Evolutionary conservation across 2,888 invertebrate species (phyloP), one percentile per base, ranked within the genome.

Genomic region (Psylliodes chrysocephalus): DNA sequence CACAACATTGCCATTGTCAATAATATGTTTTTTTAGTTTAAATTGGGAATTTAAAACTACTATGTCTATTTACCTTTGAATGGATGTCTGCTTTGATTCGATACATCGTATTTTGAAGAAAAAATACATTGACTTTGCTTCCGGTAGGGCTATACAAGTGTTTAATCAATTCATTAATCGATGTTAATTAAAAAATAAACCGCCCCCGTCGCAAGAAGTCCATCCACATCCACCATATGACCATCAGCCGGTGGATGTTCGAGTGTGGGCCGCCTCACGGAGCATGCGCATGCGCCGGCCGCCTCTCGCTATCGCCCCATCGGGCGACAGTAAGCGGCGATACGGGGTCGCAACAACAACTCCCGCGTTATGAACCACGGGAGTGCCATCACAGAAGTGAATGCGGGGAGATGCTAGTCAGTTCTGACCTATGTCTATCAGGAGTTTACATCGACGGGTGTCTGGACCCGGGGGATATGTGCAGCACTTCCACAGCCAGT

Each of bases 361-460:
- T 78, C 79, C 78, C 79, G 78, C 78, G 81, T 78, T 68, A 79
- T 79, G 79, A 73, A 55, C 46, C 15, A 60, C 69, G 79, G 78
- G 77, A 76, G 80, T 79, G 79, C 75, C 42, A 65, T 44, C 78
- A 74, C 75, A 75, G 74, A 73, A 75, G 79, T 80, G 80, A 79
- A 78, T 78, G 78, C 79, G 78, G 77, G 81, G 82, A 79, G 78
- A 82, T 82, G 82, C 81, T 81, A 82, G 81, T 82, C 77, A 79
- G 77, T 75, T 75, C 77, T 74, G 80, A 81, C 82, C 78, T 82
- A 83, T 83, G 82, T 83, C 82, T 81, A 82, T 83, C 81, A 81
- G 82, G 81, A 83, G 82, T 79, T 80, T 83, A 78, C 82, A 83
- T 79, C 80, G 82, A 77, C 82, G 82, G 82, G 82, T 83, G 73